A percentile compares a stretch with the other conserved stretches of the same genome.
Conservation (phyloP, 2,797 vertebrate genomes). For the Catharus ustulatus region DNA sequence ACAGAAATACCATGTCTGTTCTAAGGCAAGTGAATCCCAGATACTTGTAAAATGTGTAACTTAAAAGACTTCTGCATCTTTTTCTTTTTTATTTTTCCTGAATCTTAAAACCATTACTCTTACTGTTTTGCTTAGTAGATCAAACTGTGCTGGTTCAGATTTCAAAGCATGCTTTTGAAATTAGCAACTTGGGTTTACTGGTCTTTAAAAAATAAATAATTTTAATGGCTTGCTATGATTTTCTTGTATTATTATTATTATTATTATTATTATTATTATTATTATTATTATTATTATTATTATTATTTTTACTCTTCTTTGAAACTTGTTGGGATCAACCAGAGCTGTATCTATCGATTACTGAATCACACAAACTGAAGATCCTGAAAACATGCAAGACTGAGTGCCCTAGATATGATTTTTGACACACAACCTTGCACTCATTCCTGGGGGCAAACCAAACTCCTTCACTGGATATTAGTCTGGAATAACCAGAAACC, state of each 20-base stretch:
- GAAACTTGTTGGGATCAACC: background rate
- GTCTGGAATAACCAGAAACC: background rate
- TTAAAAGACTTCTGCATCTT: background rate
- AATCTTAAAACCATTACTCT: background rate
- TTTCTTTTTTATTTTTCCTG: background rate
- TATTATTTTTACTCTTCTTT: background rate
- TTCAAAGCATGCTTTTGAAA: slow-evolving; percentile 61
- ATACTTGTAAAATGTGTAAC: background rate
- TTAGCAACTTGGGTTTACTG: slow-evolving; percentile 24
- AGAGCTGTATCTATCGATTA: background rate
- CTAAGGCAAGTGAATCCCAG: slow-evolving; percentile 9
- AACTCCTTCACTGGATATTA: background rate
- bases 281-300: background rate
- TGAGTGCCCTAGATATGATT: rapidly evolving
- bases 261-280: background rate
- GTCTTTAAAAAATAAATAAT: slow-evolving; percentile 28
- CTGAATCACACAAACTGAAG: background rate
- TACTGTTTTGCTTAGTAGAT: slow-evolving; percentile 52
- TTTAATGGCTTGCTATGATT: background rate
- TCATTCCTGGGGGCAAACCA: background rate
- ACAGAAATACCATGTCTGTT: slow-evolving; percentile 15
- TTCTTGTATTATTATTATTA: background rate
- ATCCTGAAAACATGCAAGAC: rapidly evolving
- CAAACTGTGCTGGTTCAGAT: slow-evolving; percentile 21
- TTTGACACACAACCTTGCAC: background rate